Evolutionary conservation across 2,797 vertebrate genomes (phyloP).

Genomic region (Moxostoma hubbsi): DNA sequence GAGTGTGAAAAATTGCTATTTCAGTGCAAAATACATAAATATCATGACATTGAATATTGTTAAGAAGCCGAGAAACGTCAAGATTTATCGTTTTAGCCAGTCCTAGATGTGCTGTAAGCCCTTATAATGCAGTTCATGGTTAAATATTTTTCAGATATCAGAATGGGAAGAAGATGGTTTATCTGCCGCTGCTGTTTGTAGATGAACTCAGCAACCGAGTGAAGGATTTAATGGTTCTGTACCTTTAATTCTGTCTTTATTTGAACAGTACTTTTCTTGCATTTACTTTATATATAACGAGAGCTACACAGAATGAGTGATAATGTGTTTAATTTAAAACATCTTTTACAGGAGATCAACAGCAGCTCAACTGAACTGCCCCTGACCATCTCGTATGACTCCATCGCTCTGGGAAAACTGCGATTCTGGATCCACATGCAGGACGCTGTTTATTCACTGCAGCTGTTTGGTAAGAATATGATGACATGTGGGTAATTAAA

Average conservation of each 20-base stretch:
- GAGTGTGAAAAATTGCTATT: no score
- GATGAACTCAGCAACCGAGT: constrained; percentile 97
- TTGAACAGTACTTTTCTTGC: background rate
- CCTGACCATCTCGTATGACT: constrained; percentile 91
- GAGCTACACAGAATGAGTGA: background rate
- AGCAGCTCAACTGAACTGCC: constrained; percentile 87
- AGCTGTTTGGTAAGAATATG: constrained; percentile 88
- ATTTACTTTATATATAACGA: no score
- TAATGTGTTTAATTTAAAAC: background rate
- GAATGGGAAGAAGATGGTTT: constrained; percentile 90
- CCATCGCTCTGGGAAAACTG: constrained; percentile 93
- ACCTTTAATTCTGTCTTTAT: background rate
- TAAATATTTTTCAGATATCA: constrained; percentile 81
- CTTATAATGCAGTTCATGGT: background rate
- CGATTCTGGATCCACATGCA: constrained; percentile 99
- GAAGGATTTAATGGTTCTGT: constrained; percentile 90
- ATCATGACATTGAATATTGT: no score
- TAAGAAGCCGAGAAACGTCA: no score
- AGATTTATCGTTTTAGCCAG: no score
- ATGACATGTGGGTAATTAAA: background rate
- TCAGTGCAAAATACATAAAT: no score
- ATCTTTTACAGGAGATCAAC: constrained; percentile 86
- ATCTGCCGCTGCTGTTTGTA: constrained; percentile 97
- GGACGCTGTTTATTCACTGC: constrained; percentile 93
- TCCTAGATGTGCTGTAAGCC: background rate